Base-by-base conservation (phyloP, 64 coral and sea anemone genomes). In the Montipora foliosa region DNA sequence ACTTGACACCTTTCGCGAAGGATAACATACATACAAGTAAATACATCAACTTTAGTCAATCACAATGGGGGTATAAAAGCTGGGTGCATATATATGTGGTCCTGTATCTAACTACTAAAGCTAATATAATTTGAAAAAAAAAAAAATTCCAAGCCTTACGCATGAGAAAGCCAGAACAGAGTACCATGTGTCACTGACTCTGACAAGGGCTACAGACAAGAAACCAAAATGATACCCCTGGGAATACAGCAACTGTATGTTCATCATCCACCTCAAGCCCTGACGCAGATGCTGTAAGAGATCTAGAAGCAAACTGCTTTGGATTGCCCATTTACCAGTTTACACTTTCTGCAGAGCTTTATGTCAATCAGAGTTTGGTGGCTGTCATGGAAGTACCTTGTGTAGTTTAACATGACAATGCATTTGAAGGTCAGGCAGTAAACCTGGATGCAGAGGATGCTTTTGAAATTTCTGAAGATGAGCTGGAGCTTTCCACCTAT, bases 401-500 rank as follows among this genome's bases (percentile, higher is more conserved):
- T 82, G 80, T 44, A 82, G 49, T n/a, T 48, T 82, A 22, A 22
- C 84, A 74, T 72, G 52, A 82, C 7, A 25, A 3, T 29, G 21
- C 9, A 29, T 74, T 74, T 24, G 44, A 80, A 80, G 44, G 78
- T 6, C 78, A 80, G 20, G 48, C 44, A 47, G 13, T 80, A 47
- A 80, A 80, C 48, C 78, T 80, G 4, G 78, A 80, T 80, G 78
- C 48, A 2, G 78, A 80, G 55, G 78, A 80, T 80, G 78, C 55
- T 3, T 47, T 52, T 14, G 48, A 80, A 49, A 87, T 49, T 45
- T 74, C 72, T 87, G 46, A 47, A 44, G 21, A 29, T 0, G 1
- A 87, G 45, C 66, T 87, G 12, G 67, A 87, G 20, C 69, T 87
- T 71, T 62, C 59, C 5, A 19, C 61, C 3, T 87, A 47, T 74